Evolutionary conservation across 2,797 vertebrate genomes (phyloP), one percentile per base, ranked within the genome.

Genomic region (Hoplostethus atlanticus): DNA sequence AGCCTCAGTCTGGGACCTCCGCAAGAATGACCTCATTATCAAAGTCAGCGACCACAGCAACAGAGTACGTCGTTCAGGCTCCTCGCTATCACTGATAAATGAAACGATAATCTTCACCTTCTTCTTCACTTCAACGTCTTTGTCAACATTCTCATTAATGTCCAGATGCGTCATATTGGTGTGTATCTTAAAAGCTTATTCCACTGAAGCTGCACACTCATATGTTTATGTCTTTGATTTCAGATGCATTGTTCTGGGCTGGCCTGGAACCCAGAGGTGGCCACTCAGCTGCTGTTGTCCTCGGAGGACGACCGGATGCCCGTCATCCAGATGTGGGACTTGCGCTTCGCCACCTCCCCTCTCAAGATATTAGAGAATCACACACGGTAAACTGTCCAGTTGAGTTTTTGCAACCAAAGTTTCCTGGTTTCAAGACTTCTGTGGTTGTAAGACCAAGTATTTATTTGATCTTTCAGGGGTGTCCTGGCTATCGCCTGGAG

Each of bases 1-100:
- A 2, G 95, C 98, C 0, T 97, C 97, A 0, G 97, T 99, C 5
- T 99, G 98, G 97, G 98, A 99, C 74, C 97, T 99, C 60, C 92
- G 98, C 60, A 99, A 99, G 87, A 99, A 99, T 0, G 98, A 99
- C 61, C 97, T 98, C 40, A 99, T 99, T 71, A 97, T 99, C 82
- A 99, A 99, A 99, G 97, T 99, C 87, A 99, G 97, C 61, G 98
- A 99, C 91, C 98, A 99, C 91, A 99, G 96, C 89, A 99, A 98
- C 92, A 92, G 97, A 89, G 98, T 99, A 89, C 71, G 94, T 91
- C 0, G 2, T 5, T 54, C 7, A 50, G 21, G 51, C 6, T 46
- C n/a, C 31, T 60, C 44, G 12, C 28, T 36, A 3, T 28, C 34
- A 0, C 28, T 52, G 28, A 28, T 28, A 1, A 28, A 28, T 28